phyloP scores from a whole-genome alignment of 2,888 invertebrate species.

The Rotaria magnacalcarata region DNA sequence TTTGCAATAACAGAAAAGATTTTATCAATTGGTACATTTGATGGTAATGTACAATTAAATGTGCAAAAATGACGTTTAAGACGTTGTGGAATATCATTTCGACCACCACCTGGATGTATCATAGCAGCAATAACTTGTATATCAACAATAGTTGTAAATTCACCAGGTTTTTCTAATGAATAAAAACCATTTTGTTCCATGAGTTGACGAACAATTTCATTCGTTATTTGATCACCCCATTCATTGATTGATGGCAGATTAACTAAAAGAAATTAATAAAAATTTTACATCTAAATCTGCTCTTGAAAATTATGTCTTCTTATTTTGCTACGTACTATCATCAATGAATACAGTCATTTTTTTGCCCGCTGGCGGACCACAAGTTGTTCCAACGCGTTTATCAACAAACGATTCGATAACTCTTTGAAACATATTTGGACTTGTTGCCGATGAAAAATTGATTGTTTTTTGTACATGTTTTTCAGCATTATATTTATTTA shows the following conservation, averaged over 20 bases:
- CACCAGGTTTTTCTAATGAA: conserved; percentile 90
- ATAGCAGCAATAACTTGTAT: conserved; percentile 84
- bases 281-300: too few species aligned
- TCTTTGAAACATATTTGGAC: conserved; percentile 81
- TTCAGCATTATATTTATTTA: conserved; percentile 76
- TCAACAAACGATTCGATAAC: conserved; percentile 92
- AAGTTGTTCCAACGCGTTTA: conserved; percentile 85
- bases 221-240: conserved; percentile 80
- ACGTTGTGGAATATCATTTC: conserved; percentile 88
- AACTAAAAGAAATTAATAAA: conserved; percentile 59
- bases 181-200: conserved; percentile 96
- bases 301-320: too few species aligned
- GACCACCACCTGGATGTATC: conserved; percentile 87
- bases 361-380: conserved; percentile 85
- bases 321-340: conserved; percentile 61
- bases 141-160: conserved; percentile 82
- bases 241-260: conserved; percentile 90
- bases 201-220: conserved; percentile 81
- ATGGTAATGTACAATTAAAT: conserved; percentile 87
- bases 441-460: conserved; percentile 91
- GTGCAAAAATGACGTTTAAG: conserved; percentile 86
- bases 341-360: conserved; percentile 90
- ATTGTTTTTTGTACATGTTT: conserved; percentile 80
- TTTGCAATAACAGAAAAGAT: conserved; percentile 80
- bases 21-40: conserved; percentile 82